Conservation (phyloP, 53 echinoderm and acorn worm genomes). For the Echinarachnius parma region DNA sequence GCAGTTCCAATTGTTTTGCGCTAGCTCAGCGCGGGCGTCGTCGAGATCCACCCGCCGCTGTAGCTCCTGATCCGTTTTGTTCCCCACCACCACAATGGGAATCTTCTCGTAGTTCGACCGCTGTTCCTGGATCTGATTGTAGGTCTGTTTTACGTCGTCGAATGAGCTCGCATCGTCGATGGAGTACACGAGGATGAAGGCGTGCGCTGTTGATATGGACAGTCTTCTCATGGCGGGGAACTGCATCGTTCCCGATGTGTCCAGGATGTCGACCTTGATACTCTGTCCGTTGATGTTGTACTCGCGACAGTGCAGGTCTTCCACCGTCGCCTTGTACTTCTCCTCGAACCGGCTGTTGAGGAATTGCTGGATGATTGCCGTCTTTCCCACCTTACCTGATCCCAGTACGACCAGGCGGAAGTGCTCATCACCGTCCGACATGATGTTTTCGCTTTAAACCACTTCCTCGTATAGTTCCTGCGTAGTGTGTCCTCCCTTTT, state of each 20-base stretch:
- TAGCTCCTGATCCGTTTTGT: constrained; percentile 79
- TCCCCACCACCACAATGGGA: constrained; percentile 89
- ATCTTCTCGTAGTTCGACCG: constrained; percentile 76
- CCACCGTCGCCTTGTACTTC: constrained; percentile 95
- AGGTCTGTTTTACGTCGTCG: constrained; percentile 83
- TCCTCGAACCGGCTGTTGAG: constrained; percentile 72
- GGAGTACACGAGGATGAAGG: constrained; percentile 84
- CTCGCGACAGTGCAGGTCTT: constrained; percentile 96
- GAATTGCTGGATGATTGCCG: constrained; percentile 92
- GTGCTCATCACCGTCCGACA: constrained; percentile 73
- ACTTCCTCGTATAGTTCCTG: no score
- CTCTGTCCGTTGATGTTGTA: constrained; percentile 91
- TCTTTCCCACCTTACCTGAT: constrained; percentile 94
- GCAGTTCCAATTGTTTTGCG: constrained; percentile 85
- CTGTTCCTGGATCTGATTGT: constrained; percentile 96
- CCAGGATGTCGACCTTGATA: constrained; percentile 95
- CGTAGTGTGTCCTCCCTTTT: no score
- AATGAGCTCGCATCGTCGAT: constrained; percentile 79
- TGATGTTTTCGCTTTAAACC: no score
- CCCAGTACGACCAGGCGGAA: constrained; percentile 90
- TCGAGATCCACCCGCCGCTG: constrained; percentile 72
- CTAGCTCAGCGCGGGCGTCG: constrained; percentile 74
- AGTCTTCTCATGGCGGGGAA: constrained; percentile 96
- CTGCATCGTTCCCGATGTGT: constrained; percentile 87
- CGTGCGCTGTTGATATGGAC: constrained; percentile 96